Evolutionary conservation across 2,797 vertebrate genomes (phyloP), one percentile per base, ranked within the genome.

Genomic region (Xenentodon cancila): DNA sequence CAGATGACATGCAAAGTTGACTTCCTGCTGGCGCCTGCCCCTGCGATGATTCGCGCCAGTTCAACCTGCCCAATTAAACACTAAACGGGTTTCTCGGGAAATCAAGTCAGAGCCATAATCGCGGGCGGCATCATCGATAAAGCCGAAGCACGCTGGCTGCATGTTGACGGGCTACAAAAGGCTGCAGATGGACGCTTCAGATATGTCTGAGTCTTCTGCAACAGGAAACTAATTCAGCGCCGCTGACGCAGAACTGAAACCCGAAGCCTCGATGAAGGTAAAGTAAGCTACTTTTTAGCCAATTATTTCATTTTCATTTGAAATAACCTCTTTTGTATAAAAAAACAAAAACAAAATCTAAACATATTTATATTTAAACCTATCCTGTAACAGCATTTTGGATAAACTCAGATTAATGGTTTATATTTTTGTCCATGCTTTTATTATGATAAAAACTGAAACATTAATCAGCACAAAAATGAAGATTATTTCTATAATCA

Each of bases 171-270:
- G 49, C 66, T 45, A 25, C 40, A 34, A 1, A 45, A 75, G 25
- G 27, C 16, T 53, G 53, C 53, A 56, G 64, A 61, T 50, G 49
- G 44, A 18, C 43, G 27, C 62, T 27, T 60, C 25, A 46, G 22
- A 34, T 44, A 44, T 1, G 11, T 55, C n/a, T 40, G 15, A 67
- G 20, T 19, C 63, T 48, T 48, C 55, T 11, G 48, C n/a, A 83
- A 85, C 83, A 85, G 85, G 89, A 90, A 90, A 68, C 75, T 53
- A 69, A 73, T 46, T 73, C 46, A 40, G 47, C 56, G 57, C 25
- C 20, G 22, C 54, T 30, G 47, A 49, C 58, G 20, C 57, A 69
- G 25, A 85, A 81, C 15, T 78, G 83, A 85, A 85, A 87, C 73
- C 75, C 64, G 66, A 1, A 40, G 50, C 60, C 9, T 43, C 51